Evolutionary conservation across 2,797 vertebrate species (phyloP), one percentile per base, ranked within the genome.

Genomic region (Sebastes nivosus): DNA sequence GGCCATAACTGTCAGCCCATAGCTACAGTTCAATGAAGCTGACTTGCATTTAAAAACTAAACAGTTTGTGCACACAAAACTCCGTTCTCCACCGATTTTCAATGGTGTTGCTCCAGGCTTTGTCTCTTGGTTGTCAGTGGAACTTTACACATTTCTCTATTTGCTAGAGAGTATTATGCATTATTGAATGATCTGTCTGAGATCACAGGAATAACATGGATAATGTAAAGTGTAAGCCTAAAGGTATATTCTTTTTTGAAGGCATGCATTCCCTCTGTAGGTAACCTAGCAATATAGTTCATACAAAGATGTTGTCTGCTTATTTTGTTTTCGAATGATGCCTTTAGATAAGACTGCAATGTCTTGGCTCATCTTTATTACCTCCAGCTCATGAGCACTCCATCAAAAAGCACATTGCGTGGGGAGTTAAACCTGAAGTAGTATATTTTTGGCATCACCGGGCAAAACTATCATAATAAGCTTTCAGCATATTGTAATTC

Each of bases 31-130:
- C 34, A 79, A 22, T 77, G 54, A 77, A 82, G 67, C 54, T 79
- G 46, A 83, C 88, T 90, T 89, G 58, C 64, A 89, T 89, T 38
- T 77, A 61, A 80, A 82, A 82, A 75, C 24, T 36, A 73, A 81
- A 83, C 27, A 78, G 66, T 72, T 25, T 29, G 42, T 52, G 57
- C 22, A 66, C 52, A 79, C 67, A 77, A 46, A 77, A 59, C 8
- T 58, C 18, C 18, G 18, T 72, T 84, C 79, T 38, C 38, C 78
- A 67, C 13, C 46, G 29, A 67, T 42, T 80, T 76, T 67, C 38
- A 67, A 20, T 38, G 10, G 29, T 27, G 52, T 8, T 20, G 66
- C 72, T 83, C 12, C 25, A 50, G 32, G 20, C 29, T 75, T 69
- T 78, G 13, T 69, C 11, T 85, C 11, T 64, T 70, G 16, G 14